Base-by-base conservation (phyloP, 2,797 vertebrate species). In the Sebastiscus tertius region DNA sequence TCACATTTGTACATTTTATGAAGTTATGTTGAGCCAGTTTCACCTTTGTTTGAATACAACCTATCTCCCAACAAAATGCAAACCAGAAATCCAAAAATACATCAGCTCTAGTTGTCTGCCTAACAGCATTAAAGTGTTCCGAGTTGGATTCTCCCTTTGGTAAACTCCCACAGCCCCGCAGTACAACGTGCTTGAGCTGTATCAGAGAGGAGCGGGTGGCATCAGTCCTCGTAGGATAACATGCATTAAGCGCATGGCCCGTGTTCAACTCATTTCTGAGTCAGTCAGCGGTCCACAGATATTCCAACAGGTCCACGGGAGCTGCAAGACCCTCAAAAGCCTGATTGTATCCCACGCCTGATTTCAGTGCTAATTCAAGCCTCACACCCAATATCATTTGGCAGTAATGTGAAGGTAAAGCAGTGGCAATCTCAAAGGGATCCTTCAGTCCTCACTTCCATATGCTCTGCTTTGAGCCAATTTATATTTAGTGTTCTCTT, bases 401-500 rank as follows among this genome's bases (percentile, higher is more conserved):
- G 78, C 71, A 71, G 85, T 83, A 84, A 85, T 62, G 84, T 3
- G n/a, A 58, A 91, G 78, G 87, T 86, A 89, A 82, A 80, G 87
- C 87, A 54, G 85, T 26, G 7, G 68, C 75, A 74, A 77, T 89
- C 92, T 91, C 90, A 73, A 84, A 85, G 86, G 89, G 69, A 88
- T 82, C 77, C 82, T 84, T 87, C 86, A 78, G 65, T 83, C 83
- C 80, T 84, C 82, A 62, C 87, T 84, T 87, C 92, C 90, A 79
- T 93, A 90, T 89, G 92, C 88, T 89, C 79, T 31, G 87, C 93
- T 92, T 91, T 94, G 84, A 93, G 90, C 86, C 93, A 91, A 91
- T 95, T 95, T 94, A 89, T 81, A 92, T 92, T 86, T 90, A 91
- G 88, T 87, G 92, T 91, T 92, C 87, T 88, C 86, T 92, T 92